Evolutionary conservation across 2,888 invertebrate species (phyloP).

Genomic region (Cotesia congregata): DNA sequence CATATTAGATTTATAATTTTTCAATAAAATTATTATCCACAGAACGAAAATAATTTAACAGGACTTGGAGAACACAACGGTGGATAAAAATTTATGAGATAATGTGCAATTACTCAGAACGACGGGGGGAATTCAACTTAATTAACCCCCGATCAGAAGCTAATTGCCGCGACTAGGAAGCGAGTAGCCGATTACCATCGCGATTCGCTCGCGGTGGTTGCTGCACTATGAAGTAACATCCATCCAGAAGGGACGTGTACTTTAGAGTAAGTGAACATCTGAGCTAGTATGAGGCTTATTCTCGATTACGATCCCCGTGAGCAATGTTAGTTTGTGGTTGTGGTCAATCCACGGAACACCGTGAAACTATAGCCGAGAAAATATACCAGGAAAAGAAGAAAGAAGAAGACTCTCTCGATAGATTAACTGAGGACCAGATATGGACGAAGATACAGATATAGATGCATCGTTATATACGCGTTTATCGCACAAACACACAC

Average conservation of each 20-base stretch:
- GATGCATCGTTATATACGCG: neutral
- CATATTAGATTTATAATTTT: too few species aligned
- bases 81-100: slow-evolving; percentile 7
- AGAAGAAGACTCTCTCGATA: too few species aligned
- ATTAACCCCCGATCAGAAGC: slow-evolving; percentile 44
- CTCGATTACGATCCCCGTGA: slow-evolving; percentile 32
- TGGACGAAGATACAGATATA: neutral
- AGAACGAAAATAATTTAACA: too few species aligned
- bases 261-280: slow-evolving; percentile 12
- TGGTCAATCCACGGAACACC: neutral
- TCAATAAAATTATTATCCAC: too few species aligned
- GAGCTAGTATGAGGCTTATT: neutral
- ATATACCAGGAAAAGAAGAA: neutral
- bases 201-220: slow-evolving; percentile 33
- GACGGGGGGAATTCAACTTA: slow-evolving; percentile 35
- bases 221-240: slow-evolving; percentile 15
- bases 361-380: neutral
- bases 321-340: slow-evolving; percentile 28
- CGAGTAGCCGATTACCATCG: slow-evolving; percentile 40
- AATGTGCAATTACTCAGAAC: slow-evolving; percentile 34
- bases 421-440: neutral
- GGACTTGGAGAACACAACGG: too few species aligned
- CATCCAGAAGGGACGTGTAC: slow-evolving; percentile 37
- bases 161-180: slow-evolving; percentile 43
- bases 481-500: slow-evolving; percentile 22